Base-by-base conservation (phyloP, 2,113 vertebrate genomes). In the Myrmophylax atrothorax region DNA sequence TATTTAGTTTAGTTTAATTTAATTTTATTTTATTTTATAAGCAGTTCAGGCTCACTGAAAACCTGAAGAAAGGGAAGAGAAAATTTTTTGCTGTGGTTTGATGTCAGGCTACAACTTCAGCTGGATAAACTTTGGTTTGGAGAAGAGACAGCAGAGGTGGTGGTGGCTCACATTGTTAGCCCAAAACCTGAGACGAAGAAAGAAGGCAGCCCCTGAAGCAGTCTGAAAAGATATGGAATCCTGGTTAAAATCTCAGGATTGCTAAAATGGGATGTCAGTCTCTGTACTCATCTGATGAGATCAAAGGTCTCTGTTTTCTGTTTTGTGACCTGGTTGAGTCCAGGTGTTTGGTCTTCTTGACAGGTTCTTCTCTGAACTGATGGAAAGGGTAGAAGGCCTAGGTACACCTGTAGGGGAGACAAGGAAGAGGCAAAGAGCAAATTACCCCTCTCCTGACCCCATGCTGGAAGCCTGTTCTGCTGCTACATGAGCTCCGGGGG, bases 401-500 rank as follows among this genome's bases (percentile, higher is more conserved):
- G 26, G 22, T n/a, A 73, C 23, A 58, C 6, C 8, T 28, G 4
- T 4, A 77, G 18, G n/a, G 42, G 31, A 44, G 12, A 52, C 20
- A 68, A 56, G 29, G 4, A 75, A 33, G 20, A 62, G 18, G 28
- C 55, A 20, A 77, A n/a, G 38, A 37, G 15, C 0, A 11, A 58
- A 82, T 64, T 42, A 6, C 4, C 10, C 10, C 22, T 53, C 31
- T 47, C 31, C 33, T 49, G 44, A 44, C 18, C 24, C 7, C 10
- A 35, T 0, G 0, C 12, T 29, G 23, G 24, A 38, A 68, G 20
- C 22, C 22, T 3, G 4, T 12, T 49, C 28, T 78, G 28, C 18
- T 91, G 22, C 28, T 35, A 8, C 16, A 8, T 15, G 38, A 69
- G 22, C 3, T 82, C 7, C 59, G 7, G 44, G 31, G 24, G 7